A percentile compares a stretch with the other conserved stretches of the same genome.
These are phyloP conservation scores for Triops cancriformis DNA, from an alignment of 1,140 invertebrate species.

Conservation along the genomic window DNA sequence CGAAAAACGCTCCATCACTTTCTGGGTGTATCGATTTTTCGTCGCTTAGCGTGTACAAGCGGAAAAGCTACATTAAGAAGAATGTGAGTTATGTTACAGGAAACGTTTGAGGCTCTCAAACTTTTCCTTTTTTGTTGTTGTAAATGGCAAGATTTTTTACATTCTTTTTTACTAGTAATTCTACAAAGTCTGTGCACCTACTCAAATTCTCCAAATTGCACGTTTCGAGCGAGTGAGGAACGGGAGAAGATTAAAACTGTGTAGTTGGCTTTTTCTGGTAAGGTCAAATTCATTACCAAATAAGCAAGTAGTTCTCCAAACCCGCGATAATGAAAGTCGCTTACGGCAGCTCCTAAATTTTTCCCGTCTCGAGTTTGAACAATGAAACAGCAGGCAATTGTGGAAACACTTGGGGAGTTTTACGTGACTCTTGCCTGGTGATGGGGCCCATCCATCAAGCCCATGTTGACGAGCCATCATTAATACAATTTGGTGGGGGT, in stretches of 20 bases:
- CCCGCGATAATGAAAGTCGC: slow-evolving; percentile 4
- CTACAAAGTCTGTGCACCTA: not conserved
- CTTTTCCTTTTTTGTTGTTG: too few relatives aligned
- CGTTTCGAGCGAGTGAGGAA: not conserved
- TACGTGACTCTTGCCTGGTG: not conserved
- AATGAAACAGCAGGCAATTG: slow-evolving; percentile 5
- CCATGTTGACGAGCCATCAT: slow-evolving; percentile 9
- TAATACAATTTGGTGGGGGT: slow-evolving; percentile 6
- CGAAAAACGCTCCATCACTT: not conserved
- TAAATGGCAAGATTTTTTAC: too few relatives aligned
- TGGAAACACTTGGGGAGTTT: slow-evolving; percentile 10
- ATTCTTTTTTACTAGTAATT: not conserved
- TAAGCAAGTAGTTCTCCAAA: not conserved
- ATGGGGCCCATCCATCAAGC: not conserved
- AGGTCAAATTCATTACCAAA: slow-evolving; percentile 11
- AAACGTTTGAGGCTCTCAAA: not conserved
- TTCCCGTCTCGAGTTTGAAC: not conserved
- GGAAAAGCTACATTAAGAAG: not conserved
- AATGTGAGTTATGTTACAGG: not conserved
- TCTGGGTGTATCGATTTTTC: not conserved
- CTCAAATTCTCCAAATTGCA: not conserved
- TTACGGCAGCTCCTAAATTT: not conserved
- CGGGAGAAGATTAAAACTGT: not conserved
- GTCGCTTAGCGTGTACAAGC: not conserved
- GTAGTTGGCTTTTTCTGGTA: not conserved